Conservation (phyloP, 2,113 vertebrate species). For the Hemichromis elongatus region DNA sequence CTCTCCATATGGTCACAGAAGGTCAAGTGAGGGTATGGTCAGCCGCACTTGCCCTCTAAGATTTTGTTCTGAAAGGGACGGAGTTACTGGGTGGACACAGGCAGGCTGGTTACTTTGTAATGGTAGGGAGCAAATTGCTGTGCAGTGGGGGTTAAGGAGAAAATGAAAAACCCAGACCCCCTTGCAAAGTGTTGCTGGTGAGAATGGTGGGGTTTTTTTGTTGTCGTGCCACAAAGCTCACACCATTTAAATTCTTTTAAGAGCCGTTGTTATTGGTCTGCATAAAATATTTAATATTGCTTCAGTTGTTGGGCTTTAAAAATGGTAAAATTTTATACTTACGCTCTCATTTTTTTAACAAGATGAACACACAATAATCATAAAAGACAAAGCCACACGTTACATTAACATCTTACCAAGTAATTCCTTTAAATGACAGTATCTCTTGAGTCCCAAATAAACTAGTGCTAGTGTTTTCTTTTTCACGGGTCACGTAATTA, state of each 20-base stretch:
- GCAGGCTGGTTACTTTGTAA: background rate
- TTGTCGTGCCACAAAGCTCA: background rate
- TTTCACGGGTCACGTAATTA: slow-evolving; percentile 39
- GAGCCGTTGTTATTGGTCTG: background rate
- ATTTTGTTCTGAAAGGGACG: background rate
- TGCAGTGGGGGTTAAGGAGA: slow-evolving; percentile 28
- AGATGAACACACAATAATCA: background rate
- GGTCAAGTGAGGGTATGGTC: slow-evolving; percentile 59
- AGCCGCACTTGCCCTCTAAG: background rate
- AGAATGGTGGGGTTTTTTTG: background rate
- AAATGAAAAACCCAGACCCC: background rate
- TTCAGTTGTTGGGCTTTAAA: background rate
- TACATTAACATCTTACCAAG: background rate
- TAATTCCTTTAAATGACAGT: background rate
- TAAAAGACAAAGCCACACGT: background rate
- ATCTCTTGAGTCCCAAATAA: background rate
- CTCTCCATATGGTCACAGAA: slow-evolving; percentile 48
- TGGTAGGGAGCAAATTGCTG: slow-evolving; percentile 33
- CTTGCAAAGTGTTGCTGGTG: background rate
- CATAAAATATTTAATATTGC: background rate
- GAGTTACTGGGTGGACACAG: slow-evolving; percentile 5
- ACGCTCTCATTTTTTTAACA: rapidly evolving
- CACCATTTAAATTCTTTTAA: background rate
- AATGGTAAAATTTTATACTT: background rate
- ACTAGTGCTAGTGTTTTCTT: background rate